Evolutionary conservation across 2,113 vertebrate species (phyloP).

Genomic region (Progne subis): DNA sequence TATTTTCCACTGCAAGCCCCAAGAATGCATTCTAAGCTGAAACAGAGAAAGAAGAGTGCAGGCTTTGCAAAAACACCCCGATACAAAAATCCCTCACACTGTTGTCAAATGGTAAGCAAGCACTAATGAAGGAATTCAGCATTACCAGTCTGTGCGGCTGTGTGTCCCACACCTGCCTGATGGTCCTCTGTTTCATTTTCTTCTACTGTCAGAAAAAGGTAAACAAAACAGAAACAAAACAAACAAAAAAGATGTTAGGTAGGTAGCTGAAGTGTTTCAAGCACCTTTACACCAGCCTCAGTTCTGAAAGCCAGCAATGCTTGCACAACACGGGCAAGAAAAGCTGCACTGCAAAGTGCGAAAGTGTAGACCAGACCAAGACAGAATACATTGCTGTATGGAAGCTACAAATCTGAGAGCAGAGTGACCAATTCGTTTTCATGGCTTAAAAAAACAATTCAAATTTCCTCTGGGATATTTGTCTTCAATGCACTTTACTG

Average conservation of each 20-base stretch:
- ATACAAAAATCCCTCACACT: conserved; percentile 15
- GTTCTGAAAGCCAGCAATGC: not conserved
- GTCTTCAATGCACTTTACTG: conserved; percentile 15
- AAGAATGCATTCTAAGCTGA: conserved; percentile 41
- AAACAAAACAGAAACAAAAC: conserved; percentile 74
- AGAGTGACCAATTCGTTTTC: conserved; percentile 25
- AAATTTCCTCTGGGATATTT: conserved; percentile 1
- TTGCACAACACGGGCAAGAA: conserved; percentile 52
- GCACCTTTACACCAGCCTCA: not conserved
- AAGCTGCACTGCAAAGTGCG: conserved; percentile 46
- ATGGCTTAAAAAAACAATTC: conserved; percentile 27
- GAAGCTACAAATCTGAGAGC: conserved; percentile 2
- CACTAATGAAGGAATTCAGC: conserved; percentile 75
- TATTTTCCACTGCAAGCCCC: conserved; percentile 29
- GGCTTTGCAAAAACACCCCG: conserved; percentile 30
- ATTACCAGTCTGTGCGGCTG: conserved; percentile 85
- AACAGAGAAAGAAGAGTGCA: conserved; percentile 22
- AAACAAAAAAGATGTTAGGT: conserved; percentile 55
- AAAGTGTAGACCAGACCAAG: conserved; percentile 26
- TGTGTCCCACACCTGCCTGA: conserved; percentile 82
- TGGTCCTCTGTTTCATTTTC: conserved; percentile 88
- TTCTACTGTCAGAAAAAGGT: conserved; percentile 85
- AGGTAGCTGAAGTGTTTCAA: conserved; percentile 13
- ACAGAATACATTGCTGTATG: not conserved
- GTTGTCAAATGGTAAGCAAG: conserved; percentile 71